Percentiles rank a stretch among this genome's conserved stretches.
Conservation (phyloP, 2,797 vertebrate species). For the Mormyrops boulengeri region DNA sequence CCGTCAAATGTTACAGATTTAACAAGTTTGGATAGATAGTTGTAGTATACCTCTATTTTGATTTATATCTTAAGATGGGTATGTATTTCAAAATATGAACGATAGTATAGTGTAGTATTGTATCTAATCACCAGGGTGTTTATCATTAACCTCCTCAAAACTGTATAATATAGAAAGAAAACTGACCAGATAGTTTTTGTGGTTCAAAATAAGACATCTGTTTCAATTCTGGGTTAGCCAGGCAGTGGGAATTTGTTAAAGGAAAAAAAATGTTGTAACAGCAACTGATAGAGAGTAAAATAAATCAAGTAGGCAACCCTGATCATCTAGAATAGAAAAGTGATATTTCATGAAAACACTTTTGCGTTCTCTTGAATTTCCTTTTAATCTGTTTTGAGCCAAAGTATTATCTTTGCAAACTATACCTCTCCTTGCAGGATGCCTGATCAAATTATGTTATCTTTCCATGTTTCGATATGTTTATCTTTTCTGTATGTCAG, state of each 20-base stretch:
- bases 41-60: not conserved
- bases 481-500: not conserved
- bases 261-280: not conserved
- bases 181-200: not conserved
- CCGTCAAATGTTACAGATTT: not conserved
- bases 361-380: not conserved
- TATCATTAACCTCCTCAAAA: not conserved
- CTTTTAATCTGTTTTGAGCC: conserved; percentile 10
- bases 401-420: conserved; percentile 5
- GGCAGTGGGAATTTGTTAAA: not conserved
- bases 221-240: not conserved
- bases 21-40: not conserved
- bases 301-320: not conserved
- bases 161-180: not conserved
- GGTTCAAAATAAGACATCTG: not conserved
- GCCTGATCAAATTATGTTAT: not conserved
- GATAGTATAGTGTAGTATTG: not conserved
- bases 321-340: not conserved
- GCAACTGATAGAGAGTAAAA: not conserved
- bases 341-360: not conserved
- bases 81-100: not conserved
- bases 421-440: not conserved
- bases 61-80: not conserved
- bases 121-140: not conserved
- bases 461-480: not conserved